Conservation (phyloP, 2,888 invertebrate species). For the Meiosimyza decipiens region DNA sequence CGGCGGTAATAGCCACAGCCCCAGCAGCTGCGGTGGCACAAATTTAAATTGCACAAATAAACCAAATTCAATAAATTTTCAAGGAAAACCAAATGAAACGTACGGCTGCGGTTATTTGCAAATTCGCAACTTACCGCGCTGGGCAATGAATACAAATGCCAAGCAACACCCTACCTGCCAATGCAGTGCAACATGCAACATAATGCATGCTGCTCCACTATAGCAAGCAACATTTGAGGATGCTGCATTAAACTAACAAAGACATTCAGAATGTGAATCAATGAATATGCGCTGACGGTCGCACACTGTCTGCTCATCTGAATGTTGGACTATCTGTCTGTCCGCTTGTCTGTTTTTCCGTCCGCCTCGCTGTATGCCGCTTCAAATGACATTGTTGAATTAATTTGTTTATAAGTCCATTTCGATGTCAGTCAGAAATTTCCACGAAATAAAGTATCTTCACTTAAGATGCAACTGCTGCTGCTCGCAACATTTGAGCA, state of each 20-base stretch:
- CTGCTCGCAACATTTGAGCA: too few relatives aligned
- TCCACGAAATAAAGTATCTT: slow-evolving; percentile 50
- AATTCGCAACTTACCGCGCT: not conserved
- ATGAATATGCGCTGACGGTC: slow-evolving; percentile 1
- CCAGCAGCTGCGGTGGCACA: not conserved
- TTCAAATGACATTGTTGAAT: slow-evolving; percentile 47
- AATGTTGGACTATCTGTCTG: slow-evolving; percentile 17
- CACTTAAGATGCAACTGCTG: slow-evolving; percentile 49
- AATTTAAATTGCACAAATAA: slow-evolving; percentile 10
- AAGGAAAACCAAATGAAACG: slow-evolving; percentile 16
- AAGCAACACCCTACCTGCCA: not conserved
- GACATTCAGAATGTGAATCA: slow-evolving; percentile 10
- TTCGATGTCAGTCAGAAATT: slow-evolving; percentile 50
- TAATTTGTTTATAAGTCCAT: slow-evolving; percentile 52
- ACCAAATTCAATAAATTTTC: slow-evolving; percentile 20
- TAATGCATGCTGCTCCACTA: too few relatives aligned
- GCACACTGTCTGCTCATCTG: not conserved
- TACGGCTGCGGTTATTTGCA: not conserved
- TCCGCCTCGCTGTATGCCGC: slow-evolving; percentile 13
- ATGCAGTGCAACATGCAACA: not conserved
- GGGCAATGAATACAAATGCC: not conserved
- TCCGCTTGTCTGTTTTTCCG: slow-evolving; percentile 16
- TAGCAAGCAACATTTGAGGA: slow-evolving; percentile 11
- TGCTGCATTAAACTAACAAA: not conserved
- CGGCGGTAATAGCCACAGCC: not conserved